Evolutionary conservation across 2,888 invertebrate species (phyloP).

Genomic region (Acanthoscelides obtectus): DNA sequence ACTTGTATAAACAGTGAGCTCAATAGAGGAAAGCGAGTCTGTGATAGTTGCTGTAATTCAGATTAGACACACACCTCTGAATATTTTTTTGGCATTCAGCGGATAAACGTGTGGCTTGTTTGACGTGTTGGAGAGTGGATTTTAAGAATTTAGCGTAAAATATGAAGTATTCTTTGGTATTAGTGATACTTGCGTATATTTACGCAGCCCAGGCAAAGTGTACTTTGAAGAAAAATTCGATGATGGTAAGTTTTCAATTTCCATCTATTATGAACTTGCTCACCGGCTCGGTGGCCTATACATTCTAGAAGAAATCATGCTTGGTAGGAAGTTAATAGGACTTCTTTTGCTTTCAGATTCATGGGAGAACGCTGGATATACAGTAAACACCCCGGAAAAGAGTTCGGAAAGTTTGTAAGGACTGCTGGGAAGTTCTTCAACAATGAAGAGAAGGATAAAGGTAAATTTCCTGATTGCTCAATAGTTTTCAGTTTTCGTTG

Average conservation of each 20-base stretch:
- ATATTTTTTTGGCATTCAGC: conserved; percentile 38
- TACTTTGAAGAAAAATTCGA: conserved; percentile 76
- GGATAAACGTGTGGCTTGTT: conserved; percentile 30
- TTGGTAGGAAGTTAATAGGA: neutral
- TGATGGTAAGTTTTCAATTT: conserved; percentile 62
- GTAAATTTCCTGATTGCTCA: conserved; percentile 15
- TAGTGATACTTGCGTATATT: conserved; percentile 49
- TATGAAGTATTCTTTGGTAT: conserved; percentile 48
- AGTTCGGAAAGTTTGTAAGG: conserved; percentile 88
- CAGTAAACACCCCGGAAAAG: conserved; percentile 90
- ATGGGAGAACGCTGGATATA: conserved; percentile 92
- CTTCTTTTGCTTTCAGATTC: conserved; percentile 57
- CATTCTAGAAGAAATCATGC: neutral
- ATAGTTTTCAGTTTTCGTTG: neutral
- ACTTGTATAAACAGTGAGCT: conserved; percentile 21
- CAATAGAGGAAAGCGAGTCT: conserved; percentile 17
- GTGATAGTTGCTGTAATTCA: conserved; percentile 19
- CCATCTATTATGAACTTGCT: neutral
- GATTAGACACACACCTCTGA: conserved; percentile 27
- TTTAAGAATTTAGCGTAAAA: conserved; percentile 24
- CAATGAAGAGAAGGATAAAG: conserved; percentile 54
- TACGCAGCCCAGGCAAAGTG: conserved; percentile 62
- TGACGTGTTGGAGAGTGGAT: conserved; percentile 34
- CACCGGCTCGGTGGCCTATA: conserved; percentile 5
- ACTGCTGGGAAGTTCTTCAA: conserved; percentile 95